These are phyloP conservation scores for Propithecus deckenii DNA, from an alignment of 2,797 vertebrate genomes.

Conservation along the genomic window DNA sequence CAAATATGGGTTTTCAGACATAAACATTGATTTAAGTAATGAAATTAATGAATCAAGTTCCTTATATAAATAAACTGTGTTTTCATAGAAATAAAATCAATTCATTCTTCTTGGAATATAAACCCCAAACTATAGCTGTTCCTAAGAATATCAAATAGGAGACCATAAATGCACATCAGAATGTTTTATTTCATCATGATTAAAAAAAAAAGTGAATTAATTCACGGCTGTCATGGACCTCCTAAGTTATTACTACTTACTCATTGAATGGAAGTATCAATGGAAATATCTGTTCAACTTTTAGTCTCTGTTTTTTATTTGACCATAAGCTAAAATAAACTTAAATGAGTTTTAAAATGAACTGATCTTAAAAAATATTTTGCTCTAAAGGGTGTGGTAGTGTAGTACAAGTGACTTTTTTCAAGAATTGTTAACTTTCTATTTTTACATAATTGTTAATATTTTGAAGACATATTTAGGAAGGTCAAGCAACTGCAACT, in stretches of 20 bases:
- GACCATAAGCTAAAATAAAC: constrained; percentile 14
- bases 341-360: constrained; percentile 6
- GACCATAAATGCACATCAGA: background rate
- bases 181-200: background rate
- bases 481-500: background rate
- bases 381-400: background rate
- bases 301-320: constrained; percentile 19
- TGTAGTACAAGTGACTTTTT: background rate
- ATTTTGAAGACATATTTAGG: background rate
- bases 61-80: background rate
- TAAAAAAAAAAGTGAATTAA: background rate
- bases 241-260: background rate
- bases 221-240: background rate
- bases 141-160: constrained; percentile 32
- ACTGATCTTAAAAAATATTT: background rate
- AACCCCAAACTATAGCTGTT: background rate
- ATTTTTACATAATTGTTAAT: background rate
- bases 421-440: constrained; percentile 16
- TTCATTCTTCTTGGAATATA: background rate
- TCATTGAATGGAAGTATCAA: background rate
- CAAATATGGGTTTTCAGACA: constrained; percentile 18
- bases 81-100: constrained; percentile 52
- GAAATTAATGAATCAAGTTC: constrained; percentile 42
- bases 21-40: constrained; percentile 7
- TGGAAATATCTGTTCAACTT: background rate